Conservation (phyloP, 2,888 invertebrate genomes). For the Aspidiotus rigidus region DNA sequence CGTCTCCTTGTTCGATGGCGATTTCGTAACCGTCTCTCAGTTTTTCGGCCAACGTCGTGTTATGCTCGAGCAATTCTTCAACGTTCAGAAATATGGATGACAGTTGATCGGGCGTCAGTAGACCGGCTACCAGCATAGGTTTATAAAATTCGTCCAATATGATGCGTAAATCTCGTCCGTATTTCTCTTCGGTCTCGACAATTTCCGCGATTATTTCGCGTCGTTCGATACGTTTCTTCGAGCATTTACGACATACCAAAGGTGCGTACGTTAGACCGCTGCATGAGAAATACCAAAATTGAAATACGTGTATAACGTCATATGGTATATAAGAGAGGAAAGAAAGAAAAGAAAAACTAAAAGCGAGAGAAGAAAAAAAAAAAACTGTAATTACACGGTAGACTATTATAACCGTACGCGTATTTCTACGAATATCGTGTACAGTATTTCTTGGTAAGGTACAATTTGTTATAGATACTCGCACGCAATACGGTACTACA, state of each 20-base stretch:
- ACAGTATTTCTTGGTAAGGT: background rate
- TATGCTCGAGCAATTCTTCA: conserved; percentile 82
- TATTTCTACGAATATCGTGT: background rate
- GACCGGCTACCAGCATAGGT: conserved; percentile 77
- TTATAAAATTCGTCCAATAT: conserved; percentile 86
- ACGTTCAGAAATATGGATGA: conserved; percentile 87
- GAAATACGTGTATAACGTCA: too few relatives aligned
- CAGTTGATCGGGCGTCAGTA: conserved; percentile 62
- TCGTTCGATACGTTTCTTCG: conserved; percentile 76
- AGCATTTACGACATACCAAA: conserved; percentile 76
- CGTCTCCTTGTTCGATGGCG: conserved; percentile 52
- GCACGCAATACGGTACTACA: background rate
- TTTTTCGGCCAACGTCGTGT: conserved; percentile 73
- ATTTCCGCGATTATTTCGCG: conserved; percentile 92
- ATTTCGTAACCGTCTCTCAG: conserved; percentile 78
- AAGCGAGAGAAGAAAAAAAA: too few relatives aligned
- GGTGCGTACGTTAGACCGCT: conserved; percentile 63
- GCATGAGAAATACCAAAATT: conserved; percentile 36
- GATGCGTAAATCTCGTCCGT: conserved; percentile 83
- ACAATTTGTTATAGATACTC: too few relatives aligned
- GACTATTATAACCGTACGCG: background rate
- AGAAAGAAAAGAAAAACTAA: too few relatives aligned
- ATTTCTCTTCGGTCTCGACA: conserved; percentile 91
- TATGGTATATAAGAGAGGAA: too few relatives aligned
- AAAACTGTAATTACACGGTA: too few relatives aligned